Conservation (phyloP, 2,888 invertebrate species). For the Zygothrica quintamaculata region DNA sequence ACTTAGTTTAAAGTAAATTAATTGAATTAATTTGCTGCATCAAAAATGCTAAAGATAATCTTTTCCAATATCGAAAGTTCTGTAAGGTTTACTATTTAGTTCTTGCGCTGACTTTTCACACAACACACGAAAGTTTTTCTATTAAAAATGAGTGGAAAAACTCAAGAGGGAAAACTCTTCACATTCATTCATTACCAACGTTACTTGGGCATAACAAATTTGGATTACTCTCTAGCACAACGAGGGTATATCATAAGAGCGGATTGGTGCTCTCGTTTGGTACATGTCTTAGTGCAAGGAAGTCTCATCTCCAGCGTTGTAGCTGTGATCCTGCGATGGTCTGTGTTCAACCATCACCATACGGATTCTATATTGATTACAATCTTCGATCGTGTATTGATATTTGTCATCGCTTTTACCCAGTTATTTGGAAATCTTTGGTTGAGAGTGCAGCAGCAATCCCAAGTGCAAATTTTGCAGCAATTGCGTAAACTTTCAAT, state of each 20-base stretch:
- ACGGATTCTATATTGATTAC: too few relatives aligned
- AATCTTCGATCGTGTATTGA: constrained; percentile 46
- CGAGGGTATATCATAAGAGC: constrained; percentile 25
- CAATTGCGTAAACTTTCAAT: constrained; percentile 11
- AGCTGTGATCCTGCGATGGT: constrained; percentile 8
- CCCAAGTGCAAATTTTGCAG: constrained; percentile 32
- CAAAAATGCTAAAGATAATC: not conserved
- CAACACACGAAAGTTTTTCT: not conserved
- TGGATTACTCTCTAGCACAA: constrained; percentile 21
- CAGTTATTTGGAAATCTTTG: constrained; percentile 52
- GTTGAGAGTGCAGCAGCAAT: constrained; percentile 46
- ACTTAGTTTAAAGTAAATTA: too few relatives aligned
- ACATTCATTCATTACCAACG: constrained; percentile 56
- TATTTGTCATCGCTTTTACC: constrained; percentile 21
- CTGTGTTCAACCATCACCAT: constrained; percentile 17
- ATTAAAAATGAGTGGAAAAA: too few relatives aligned
- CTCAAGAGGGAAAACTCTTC: not conserved
- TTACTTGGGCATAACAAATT: constrained; percentile 48
- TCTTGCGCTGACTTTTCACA: not conserved
- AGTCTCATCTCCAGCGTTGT: constrained; percentile 30
- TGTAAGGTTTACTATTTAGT: not conserved
- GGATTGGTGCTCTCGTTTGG: constrained; percentile 8
- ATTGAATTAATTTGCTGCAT: not conserved
- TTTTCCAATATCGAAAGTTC: not conserved
- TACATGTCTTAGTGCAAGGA: constrained; percentile 11